A percentile compares a stretch with the other conserved stretches of the same genome.
phyloP scores from a whole-genome alignment of 2,113 vertebrate species.

The Bufo gargarizans region DNA sequence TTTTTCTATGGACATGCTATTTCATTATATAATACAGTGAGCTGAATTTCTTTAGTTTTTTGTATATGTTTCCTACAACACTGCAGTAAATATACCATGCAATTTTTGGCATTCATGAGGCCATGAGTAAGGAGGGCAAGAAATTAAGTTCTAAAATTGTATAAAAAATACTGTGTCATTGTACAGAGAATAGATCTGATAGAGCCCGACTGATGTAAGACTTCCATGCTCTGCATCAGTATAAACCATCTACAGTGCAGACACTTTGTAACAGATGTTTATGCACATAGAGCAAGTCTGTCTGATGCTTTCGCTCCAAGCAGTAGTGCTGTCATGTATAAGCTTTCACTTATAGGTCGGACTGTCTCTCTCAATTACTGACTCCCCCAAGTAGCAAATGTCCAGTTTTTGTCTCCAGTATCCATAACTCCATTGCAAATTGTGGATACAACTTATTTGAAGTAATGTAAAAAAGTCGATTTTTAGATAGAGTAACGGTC shows the following conservation, averaged over 20 bases:
- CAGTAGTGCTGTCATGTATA: not conserved
- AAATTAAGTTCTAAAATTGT: not conserved
- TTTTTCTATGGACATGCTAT: no score
- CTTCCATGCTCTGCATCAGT: not conserved
- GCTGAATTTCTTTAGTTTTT: no score
- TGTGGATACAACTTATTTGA: not conserved
- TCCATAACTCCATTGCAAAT: not conserved
- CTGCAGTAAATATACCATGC: no score
- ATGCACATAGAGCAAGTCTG: not conserved
- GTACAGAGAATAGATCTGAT: not conserved
- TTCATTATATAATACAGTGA: no score
- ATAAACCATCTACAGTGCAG: not conserved
- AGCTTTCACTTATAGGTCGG: not conserved
- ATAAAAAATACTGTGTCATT: not conserved
- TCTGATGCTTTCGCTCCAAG: not conserved
- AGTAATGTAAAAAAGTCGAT: no score
- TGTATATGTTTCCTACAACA: no score
- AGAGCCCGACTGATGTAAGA: not conserved
- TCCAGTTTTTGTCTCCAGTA: not conserved
- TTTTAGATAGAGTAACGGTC: no score
- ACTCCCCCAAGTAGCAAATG: not conserved
- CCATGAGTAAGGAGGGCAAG: not conserved
- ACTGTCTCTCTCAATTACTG: not conserved
- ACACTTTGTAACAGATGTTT: not conserved
- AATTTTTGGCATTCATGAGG: no score